phyloP scores from a whole-genome alignment of 2,888 invertebrate species.

The Carpatolechia fugitivella region DNA sequence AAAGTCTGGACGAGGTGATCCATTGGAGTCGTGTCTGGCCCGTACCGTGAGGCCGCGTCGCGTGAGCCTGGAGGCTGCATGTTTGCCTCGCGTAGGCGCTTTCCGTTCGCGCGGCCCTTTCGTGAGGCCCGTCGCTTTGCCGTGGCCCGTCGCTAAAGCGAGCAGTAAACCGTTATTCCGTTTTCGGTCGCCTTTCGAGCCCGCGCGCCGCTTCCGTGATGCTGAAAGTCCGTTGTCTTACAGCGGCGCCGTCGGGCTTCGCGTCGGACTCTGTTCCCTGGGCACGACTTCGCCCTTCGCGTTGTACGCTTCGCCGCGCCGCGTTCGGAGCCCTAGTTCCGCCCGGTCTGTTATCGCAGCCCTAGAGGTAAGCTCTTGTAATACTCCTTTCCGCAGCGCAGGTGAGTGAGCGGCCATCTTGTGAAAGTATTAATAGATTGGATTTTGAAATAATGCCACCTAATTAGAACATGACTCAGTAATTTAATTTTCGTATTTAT shows the following conservation, averaged over 20 bases:
- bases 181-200: conserved; percentile 31
- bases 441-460: no score
- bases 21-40: conserved; percentile 53
- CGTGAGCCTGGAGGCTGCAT: conserved; percentile 71
- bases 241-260: conserved; percentile 70
- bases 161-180: no score
- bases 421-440: conserved; percentile 47
- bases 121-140: conserved; percentile 39
- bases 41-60: conserved; percentile 64
- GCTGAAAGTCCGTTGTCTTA: conserved; percentile 69
- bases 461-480: conserved; percentile 8
- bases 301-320: conserved; percentile 60
- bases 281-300: conserved; percentile 46
- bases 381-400: conserved; percentile 32
- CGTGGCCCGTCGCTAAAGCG: no score
- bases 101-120: conserved; percentile 42
- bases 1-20: conserved; percentile 34
- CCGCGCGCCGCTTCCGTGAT: conserved; percentile 63
- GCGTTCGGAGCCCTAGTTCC: conserved; percentile 76
- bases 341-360: conserved; percentile 50
- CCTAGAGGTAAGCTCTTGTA: conserved; percentile 63
- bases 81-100: conserved; percentile 64
- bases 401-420: conserved; percentile 68
- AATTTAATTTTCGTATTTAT: neutral
- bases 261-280: conserved; percentile 55